Base-by-base conservation (phyloP, 2,797 vertebrate genomes). In the Trematomus bernacchii region DNA sequence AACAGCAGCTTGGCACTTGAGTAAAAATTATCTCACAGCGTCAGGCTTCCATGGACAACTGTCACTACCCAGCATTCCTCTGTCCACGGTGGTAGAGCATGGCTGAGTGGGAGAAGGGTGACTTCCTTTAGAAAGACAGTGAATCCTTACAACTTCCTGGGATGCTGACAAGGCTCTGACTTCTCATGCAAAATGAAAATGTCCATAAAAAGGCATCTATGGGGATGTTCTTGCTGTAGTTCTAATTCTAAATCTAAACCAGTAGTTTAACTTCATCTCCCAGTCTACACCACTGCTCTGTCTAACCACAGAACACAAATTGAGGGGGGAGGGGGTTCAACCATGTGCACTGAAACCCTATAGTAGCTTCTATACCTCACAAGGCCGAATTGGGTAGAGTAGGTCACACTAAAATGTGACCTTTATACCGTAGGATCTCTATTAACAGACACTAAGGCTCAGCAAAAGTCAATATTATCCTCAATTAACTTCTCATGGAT, bases 31-130 rank as follows among this genome's bases (percentile, higher is more conserved):
- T 80, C 72, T 83, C 48, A 43, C 18, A 48, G 78, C n/a, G 44
- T 46, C 66, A 18, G 68, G 37, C 62, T 79, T 44, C 60, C 51
- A 60, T 33, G 14, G 80, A 84, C 71, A 77, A 77, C 80, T 90
- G 90, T 80, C 75, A 81, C 68, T 68, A 71, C 50, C 48, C 69
- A 40, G 58, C 73, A 87, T 85, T 78, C 82, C 74, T 82, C 54
- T 48, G 66, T 30, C 27, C 64, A 42, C 1, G 15, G 37, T 30
- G 59, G 19, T 58, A 7, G 62, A 68, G 47, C 52, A 33, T 2
- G 69, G 40, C 71, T 18, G 44, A 71, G 54, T 44, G 52, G 43
- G 3, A 3, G 59, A 50, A 40, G 33, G 30, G 40, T 11, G 53
- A 64, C n/a, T 2, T 68, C 69, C 42, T 37, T 4, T 27, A 59